Evolutionary conservation across 2,888 invertebrate species (phyloP).

Genomic region (Anoncus sp.): DNA sequence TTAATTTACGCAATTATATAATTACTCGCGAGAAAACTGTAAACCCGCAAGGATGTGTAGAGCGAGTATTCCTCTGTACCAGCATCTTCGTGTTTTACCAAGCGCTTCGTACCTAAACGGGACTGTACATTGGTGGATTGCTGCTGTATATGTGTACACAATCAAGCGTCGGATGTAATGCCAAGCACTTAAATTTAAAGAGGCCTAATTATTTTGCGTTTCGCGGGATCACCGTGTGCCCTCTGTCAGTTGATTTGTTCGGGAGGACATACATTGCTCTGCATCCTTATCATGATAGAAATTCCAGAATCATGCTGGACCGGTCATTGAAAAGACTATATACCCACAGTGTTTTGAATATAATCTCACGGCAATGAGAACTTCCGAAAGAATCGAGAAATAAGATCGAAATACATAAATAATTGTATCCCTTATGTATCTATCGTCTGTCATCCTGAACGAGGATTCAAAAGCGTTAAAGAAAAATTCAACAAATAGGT

Average conservation of each 20-base stretch:
- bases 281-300: background rate
- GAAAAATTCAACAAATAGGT: conserved; percentile 30
- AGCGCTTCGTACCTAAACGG: conserved; percentile 30
- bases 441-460: background rate
- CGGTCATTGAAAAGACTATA: too few species aligned
- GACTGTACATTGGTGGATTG: conserved; percentile 20
- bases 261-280: background rate
- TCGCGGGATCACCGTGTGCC: conserved; percentile 10
- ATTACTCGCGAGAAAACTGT: conserved; percentile 74
- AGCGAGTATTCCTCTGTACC: conserved; percentile 1
- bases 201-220: conserved; percentile 40
- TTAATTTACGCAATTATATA: conserved; percentile 82
- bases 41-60: conserved; percentile 55
- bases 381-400: background rate
- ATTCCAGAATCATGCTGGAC: background rate
- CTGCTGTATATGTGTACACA: conserved; percentile 38
- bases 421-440: too few species aligned
- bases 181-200: conserved; percentile 54
- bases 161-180: conserved; percentile 30
- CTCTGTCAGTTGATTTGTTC: background rate
- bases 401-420: background rate
- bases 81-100: conserved; percentile 38
- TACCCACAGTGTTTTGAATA: too few species aligned
- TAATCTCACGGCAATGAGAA: too few species aligned
- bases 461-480: conserved; percentile 29